Base-by-base conservation (phyloP, 2,888 invertebrate species). In the Scaptomyza parva region DNA sequence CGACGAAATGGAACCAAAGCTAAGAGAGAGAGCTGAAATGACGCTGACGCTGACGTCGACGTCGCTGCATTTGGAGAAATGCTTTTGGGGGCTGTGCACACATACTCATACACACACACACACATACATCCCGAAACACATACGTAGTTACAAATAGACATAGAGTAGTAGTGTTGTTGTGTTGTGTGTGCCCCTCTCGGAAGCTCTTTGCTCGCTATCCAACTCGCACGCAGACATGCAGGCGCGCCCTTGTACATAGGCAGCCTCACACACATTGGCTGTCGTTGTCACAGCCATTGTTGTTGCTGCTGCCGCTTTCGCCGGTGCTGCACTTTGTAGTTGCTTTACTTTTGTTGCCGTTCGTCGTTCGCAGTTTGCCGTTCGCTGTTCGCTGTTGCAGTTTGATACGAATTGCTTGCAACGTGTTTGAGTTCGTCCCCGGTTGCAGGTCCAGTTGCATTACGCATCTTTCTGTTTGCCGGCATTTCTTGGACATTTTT, bases 241-340 rank as follows among this genome's bases (percentile, higher is more conserved):
- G 58, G 59, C 78, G 75, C 70, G 61, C 77, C 72, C 70, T 85
- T 70, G 88, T 87, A 82, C 59, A 87, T 75, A 86, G 76, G 65
- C 74, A 86, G 80, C 74, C 78, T 79, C 78, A 88, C 71, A 88
- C 89, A 88, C 89, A 88, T 86, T 86, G 82, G 82, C 60, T 58
- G 66, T 37, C 47, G 63, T 51, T 57, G 52, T 54, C 57, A 45
- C 44, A 44, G 54, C 50, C 57, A 39, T 40, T 52, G 66, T 54
- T 39, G 35, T 51, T 45, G 48, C 20, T 76, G 74, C 30, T 54
- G 57, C 45, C 55, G 70, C 69, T 52, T 70, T 61, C 41, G 77
- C 61, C 61, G 58, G 53, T 52, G 63, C 59, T 75, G 78, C 75
- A 78, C 78, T 76, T 73, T 71, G 73, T 76, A 65, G 76, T 70